Conservation (phyloP, 2,888 invertebrate genomes). For the Tetramorium bicarinatum region DNA sequence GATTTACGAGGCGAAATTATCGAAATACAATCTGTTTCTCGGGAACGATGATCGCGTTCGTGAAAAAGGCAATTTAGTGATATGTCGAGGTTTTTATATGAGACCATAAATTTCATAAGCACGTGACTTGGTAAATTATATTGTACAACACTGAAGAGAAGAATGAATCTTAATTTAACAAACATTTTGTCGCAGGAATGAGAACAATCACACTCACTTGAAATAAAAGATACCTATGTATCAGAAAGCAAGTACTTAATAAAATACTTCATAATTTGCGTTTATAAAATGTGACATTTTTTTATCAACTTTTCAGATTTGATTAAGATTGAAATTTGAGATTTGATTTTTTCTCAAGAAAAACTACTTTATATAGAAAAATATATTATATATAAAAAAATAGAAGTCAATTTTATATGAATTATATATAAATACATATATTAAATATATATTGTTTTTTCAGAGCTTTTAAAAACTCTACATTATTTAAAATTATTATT, state of each 20-base stretch:
- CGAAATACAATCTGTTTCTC: constrained; percentile 40
- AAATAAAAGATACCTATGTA: neutral
- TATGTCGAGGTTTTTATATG: constrained; percentile 35
- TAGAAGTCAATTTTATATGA: neutral
- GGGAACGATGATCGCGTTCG: neutral
- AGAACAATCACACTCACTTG: neutral
- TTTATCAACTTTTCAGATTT: neutral
- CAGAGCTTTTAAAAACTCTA: too few relatives aligned
- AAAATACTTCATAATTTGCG: neutral
- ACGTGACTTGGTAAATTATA: constrained; percentile 4
- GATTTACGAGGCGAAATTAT: constrained; percentile 35
- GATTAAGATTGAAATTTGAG: neutral
- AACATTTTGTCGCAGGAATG: neutral
- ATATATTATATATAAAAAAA: neutral
- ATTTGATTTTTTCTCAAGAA: neutral
- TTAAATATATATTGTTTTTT: too few relatives aligned
- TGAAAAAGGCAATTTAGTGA: constrained; percentile 35
- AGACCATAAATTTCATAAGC: constrained; percentile 8
- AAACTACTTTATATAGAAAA: neutral
- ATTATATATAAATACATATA: neutral
- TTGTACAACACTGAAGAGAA: neutral
- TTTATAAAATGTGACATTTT: neutral
- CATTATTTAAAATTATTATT: too few relatives aligned
- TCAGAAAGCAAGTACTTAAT: neutral
- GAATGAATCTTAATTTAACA: neutral